Percentiles rank a stretch among this genome's conserved stretches.
phyloP scores from a whole-genome alignment of 2,113 vertebrate species.

The Nettapus auritus region DNA sequence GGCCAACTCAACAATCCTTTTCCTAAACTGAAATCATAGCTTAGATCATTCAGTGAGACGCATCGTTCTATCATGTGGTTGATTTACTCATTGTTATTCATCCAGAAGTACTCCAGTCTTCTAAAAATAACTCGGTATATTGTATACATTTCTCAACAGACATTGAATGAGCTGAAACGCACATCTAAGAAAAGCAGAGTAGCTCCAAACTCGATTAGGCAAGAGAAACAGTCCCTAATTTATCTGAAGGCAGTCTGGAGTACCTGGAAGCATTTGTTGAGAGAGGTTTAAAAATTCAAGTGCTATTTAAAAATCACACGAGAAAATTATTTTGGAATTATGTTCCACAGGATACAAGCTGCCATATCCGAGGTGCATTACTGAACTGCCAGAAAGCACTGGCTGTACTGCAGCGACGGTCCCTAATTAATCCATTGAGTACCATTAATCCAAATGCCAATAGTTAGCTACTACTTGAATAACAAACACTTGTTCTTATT shows the following conservation, averaged over 20 bases:
- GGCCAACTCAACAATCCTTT: background rate
- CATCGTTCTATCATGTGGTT: background rate
- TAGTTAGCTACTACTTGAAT: background rate
- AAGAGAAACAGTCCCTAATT: background rate
- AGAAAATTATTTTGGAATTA: background rate
- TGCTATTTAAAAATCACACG: background rate
- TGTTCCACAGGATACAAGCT: background rate
- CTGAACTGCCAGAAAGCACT: background rate
- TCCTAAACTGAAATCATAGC: background rate
- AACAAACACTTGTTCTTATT: background rate
- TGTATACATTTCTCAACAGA: background rate
- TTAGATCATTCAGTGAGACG: background rate
- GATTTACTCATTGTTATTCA: background rate
- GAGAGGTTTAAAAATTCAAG: background rate
- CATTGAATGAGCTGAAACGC: background rate
- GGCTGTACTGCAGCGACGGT: background rate
- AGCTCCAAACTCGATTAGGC: background rate
- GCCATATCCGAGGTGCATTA: background rate
- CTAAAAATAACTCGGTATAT: background rate
- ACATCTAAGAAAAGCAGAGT: background rate
- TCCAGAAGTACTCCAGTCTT: background rate
- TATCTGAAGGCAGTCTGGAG: background rate
- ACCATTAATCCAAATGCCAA: background rate
- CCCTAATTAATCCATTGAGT: constrained; percentile 41
- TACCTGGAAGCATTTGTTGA: background rate